Percentiles rank a stretch among this genome's conserved stretches.
Conservation (phyloP, 2,797 vertebrate species). For the Melanotaenia maccullochi region DNA sequence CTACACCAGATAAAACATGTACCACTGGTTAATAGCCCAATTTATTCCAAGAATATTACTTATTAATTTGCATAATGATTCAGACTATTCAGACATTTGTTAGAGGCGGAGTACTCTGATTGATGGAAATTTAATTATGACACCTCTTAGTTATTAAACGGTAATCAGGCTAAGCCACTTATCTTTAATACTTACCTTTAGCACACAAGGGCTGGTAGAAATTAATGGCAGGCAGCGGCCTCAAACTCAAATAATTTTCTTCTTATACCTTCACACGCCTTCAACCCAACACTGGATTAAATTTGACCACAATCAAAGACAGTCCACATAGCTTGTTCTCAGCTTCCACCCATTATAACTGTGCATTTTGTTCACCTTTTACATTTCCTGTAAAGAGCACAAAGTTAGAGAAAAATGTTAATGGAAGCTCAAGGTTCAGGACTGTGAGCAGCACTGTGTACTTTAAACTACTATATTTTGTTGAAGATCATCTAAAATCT, state of each 20-base stretch:
- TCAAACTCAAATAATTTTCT: slow-evolving; percentile 61
- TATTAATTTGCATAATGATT: slow-evolving; percentile 86
- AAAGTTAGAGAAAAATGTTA: neutral
- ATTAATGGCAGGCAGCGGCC: slow-evolving; percentile 64
- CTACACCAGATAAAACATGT: slow-evolving; percentile 63
- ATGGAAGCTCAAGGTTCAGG: neutral
- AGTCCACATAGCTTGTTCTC: neutral
- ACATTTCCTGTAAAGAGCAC: too few relatives aligned
- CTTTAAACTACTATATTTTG: slow-evolving; percentile 2
- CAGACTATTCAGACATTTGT: slow-evolving; percentile 79
- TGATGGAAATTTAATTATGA: slow-evolving; percentile 86
- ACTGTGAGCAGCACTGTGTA: neutral
- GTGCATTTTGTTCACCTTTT: neutral
- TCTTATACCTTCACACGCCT: slow-evolving; percentile 45
- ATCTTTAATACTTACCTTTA: slow-evolving; percentile 82
- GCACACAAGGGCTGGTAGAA: slow-evolving; percentile 62
- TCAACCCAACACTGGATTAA: neutral
- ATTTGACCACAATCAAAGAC: slow-evolving; percentile 24
- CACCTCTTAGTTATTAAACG: slow-evolving; percentile 83
- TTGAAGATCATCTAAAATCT: slow-evolving; percentile 16
- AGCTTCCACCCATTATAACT: neutral
- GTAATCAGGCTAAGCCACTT: slow-evolving; percentile 82
- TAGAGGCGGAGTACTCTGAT: slow-evolving; percentile 73
- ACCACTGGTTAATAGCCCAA: slow-evolving; percentile 73
- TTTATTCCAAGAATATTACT: slow-evolving; percentile 82